Base-by-base conservation (phyloP, 2,797 vertebrate genomes). In the Melanotaenia parkinsoni region DNA sequence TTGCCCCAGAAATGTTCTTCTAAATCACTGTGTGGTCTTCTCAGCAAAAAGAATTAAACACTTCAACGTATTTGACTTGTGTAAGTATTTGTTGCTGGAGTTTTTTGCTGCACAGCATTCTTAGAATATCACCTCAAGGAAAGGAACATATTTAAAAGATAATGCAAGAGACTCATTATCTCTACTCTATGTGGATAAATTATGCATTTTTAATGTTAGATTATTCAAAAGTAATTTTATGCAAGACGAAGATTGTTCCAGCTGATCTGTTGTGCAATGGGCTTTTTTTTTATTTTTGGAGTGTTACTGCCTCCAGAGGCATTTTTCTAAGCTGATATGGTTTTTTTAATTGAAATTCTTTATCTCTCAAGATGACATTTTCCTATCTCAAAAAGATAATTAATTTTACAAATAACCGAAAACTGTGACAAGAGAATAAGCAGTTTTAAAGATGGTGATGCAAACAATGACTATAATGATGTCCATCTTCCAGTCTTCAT, bases 261-360 rank as follows among this genome's bases (percentile, higher is more conserved):
- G 73, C 72, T 72, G 66, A 80, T 73, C 78, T 57, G 66, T 4
- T 58, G 22, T 11, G 28, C 38, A 56, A 66, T 53, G 56, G 62
- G 69, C 10, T 30, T 30, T 30, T 5, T 32, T 33, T 8, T 33
- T 30, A 30, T 71, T 83, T 63, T 53, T 66, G 67, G 26, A 69
- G 72, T 74, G 65, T 69, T 67, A 64, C 63, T 63, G 76, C 82
- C 63, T 67, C 38, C 18, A 67, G 76, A 84, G 73, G 75, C 74
- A 63, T 84, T 80, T 80, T 69, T 1, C 70, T 82, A 74, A 86
- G 88, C 84, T 87, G 43, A 87, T 84, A 3, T 80, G 22, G 24
- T 54, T 78, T 82, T 78, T 82, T 72, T 88, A 88, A 90, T 91
- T 90, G 58, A 80, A 89, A 86, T 32, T 30, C 56, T 81, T 86